Evolutionary conservation across 2,113 vertebrate genomes (phyloP).

Genomic region (Okapia johnstoni): DNA sequence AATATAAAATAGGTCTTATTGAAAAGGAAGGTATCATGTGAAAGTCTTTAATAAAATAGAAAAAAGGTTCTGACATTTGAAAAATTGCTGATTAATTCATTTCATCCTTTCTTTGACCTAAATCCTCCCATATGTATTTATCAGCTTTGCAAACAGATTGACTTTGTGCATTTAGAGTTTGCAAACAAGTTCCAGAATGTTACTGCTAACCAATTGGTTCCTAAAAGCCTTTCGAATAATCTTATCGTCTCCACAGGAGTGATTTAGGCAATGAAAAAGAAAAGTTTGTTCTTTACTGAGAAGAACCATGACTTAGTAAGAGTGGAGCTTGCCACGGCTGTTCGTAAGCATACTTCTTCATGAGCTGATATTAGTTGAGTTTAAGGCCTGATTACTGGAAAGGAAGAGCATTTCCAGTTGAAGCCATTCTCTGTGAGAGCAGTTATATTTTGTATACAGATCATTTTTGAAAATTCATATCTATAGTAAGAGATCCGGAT

Average conservation of each 20-base stretch:
- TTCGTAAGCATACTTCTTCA: not conserved
- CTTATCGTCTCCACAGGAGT: not conserved
- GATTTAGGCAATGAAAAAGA: not conserved
- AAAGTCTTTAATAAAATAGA: slow-evolving; percentile 7
- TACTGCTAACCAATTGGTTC: slow-evolving; percentile 5
- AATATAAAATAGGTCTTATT: not conserved
- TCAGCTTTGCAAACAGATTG: not conserved
- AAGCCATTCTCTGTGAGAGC: not conserved
- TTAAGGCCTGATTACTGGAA: not conserved
- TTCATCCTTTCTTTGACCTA: not conserved
- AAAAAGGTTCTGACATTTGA: not conserved
- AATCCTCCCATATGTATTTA: not conserved
- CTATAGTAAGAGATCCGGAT: not conserved
- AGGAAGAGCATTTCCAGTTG: not conserved
- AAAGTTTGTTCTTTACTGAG: not conserved
- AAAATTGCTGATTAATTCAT: not conserved
- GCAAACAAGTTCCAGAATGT: not conserved
- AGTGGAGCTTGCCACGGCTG: not conserved
- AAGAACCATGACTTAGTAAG: not conserved
- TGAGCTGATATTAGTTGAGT: not conserved
- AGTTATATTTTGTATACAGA: not conserved
- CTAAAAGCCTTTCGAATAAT: not conserved
- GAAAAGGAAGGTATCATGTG: not conserved
- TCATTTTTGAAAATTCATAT: not conserved
- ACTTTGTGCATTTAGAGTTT: not conserved